Evolutionary conservation across 1,140 invertebrate genomes (phyloP), one percentile per base, ranked within the genome.

Genomic region (Dysdera silvatica): DNA sequence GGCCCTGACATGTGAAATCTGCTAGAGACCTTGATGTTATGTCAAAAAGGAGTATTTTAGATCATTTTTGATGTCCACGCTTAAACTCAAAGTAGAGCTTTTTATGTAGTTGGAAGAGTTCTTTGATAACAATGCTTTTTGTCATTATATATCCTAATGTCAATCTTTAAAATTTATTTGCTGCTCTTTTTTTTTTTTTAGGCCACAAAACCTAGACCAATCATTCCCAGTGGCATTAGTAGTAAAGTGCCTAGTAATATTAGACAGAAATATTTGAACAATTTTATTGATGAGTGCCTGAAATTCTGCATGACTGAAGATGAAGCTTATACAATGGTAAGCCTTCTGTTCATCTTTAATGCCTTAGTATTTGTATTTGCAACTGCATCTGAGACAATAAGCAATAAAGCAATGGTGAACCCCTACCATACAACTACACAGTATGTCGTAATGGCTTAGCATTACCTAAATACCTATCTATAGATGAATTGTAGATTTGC

Each of bases 251-350:
- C 89, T 5, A 81, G 84, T 33, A 91, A 87, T 68, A 82, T 92
- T 52, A 81, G 91, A 57, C 89, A 90, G 68, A 82, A 85, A 70
- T 92, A 89, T 76, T 82, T 94, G 47, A 88, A 91, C 72, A 77
- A 86, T 72, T 86, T 95, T 80, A 88, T 91, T 48, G 88, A 91
- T 73, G 85, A 94, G 72, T 91, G 86, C 74, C 76, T 87, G 8
- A 86, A 90, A 74, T 84, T 92, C 24, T 88, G 87, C 71, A 75
- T 82, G 0, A 78, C 76, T 52, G 75, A 83, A 63, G 77, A 84
- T 37, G 85, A 90, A 72, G 88, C 88, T 14, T 87, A 83, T 79
- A 80, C 81, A 41, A 80, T 83, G 72, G 85, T 80, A 71, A 68
- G 68, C 61, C 10, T 41, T 41, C 14, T 53, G 2, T 7, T n/a